Conservation (phyloP, 2,888 invertebrate species). For the Bombylius discolor region DNA sequence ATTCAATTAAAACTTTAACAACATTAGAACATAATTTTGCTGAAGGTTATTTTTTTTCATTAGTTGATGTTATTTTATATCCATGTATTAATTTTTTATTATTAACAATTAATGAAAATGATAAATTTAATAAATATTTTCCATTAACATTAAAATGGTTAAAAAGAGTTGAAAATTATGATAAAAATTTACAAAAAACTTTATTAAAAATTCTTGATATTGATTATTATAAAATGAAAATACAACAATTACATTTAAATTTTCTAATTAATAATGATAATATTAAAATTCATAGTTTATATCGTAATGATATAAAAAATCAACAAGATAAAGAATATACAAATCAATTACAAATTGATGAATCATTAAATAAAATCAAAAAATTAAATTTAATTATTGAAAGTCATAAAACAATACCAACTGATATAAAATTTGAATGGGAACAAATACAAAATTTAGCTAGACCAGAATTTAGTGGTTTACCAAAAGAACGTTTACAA, state of each 20-base stretch:
- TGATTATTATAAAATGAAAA: background rate
- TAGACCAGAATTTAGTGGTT: conserved; percentile 62
- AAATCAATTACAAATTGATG: conserved; percentile 60
- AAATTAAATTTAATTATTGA: background rate
- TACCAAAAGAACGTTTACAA: conserved; percentile 58
- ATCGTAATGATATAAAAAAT: conserved; percentile 54
- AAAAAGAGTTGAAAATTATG: conserved; percentile 22
- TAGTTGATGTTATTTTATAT: conserved; percentile 71
- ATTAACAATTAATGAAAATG: conserved; percentile 25
- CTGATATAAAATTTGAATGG: conserved; percentile 49
- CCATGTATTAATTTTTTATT: conserved; percentile 54
- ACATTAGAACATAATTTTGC: conserved; percentile 51
- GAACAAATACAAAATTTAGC: conserved; percentile 48
- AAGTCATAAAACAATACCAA: conserved; percentile 11
- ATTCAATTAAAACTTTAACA: conserved; percentile 40
- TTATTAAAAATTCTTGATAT: background rate
- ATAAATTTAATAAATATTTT: conserved; percentile 29
- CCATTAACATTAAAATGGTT: conserved; percentile 57
- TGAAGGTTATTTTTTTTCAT: conserved; percentile 68
- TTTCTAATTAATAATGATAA: background rate
- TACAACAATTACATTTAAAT: background rate
- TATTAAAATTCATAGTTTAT: conserved; percentile 42
- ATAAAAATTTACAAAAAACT: background rate
- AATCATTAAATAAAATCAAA: conserved; percentile 22
- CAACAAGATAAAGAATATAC: conserved; percentile 58